Conservation (phyloP, 2,113 vertebrate genomes). For the Colaptes auratus region DNA sequence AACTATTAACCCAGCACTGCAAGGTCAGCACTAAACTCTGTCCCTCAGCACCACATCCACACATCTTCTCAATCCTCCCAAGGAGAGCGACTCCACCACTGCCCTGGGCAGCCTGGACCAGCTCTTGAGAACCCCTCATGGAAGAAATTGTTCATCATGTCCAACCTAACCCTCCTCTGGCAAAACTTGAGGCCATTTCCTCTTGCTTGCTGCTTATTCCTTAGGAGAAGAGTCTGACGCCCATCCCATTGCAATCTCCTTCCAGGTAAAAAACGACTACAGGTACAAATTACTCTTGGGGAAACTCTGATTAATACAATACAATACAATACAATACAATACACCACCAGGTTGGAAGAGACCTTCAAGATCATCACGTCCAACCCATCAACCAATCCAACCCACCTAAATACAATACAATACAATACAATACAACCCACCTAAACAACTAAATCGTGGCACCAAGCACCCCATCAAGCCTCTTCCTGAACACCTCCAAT, state of each 20-base stretch:
- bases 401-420: no score
- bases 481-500: no score
- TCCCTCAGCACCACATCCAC: background rate
- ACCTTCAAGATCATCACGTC: no score
- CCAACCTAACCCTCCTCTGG: background rate
- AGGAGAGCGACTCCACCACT: background rate
- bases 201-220: background rate
- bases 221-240: background rate
- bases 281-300: background rate
- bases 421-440: no score
- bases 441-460: no score
- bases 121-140: background rate
- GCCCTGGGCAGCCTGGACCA: no score
- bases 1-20: background rate
- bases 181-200: no score
- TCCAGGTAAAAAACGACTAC: background rate
- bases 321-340: no score
- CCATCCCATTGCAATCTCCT: background rate
- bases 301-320: background rate
- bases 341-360: no score
- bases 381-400: no score
- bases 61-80: background rate
- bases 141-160: background rate
- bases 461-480: no score
- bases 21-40: background rate